Conservation (phyloP, 2,797 vertebrate genomes). For the Bucorvus abyssinicus region DNA sequence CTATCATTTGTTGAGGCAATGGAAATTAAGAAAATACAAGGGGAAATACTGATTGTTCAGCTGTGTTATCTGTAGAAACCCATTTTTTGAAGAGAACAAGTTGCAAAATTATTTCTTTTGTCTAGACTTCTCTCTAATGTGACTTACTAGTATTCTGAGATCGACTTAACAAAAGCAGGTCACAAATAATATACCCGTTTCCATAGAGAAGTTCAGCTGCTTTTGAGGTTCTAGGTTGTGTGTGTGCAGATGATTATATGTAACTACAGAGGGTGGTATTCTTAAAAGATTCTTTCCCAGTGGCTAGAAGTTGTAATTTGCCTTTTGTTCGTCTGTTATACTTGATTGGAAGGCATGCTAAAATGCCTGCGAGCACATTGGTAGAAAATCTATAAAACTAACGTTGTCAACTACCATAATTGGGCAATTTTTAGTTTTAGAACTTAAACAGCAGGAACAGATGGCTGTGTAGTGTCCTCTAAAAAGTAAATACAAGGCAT, state of each 20-base stretch:
- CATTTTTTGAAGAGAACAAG: background rate
- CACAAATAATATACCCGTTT: rapidly evolving
- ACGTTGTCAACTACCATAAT: rapidly evolving
- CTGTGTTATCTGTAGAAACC: background rate
- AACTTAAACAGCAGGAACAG: background rate
- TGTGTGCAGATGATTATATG: background rate
- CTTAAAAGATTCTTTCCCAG: background rate
- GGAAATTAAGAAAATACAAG: background rate
- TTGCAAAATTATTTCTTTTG: background rate
- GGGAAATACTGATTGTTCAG: background rate
- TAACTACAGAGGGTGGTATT: background rate
- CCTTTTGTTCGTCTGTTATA: background rate
- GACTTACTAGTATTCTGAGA: background rate
- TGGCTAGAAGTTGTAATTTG: background rate
- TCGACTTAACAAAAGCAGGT: background rate
- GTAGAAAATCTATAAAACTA: background rate
- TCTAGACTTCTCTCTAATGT: background rate
- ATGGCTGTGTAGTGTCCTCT: background rate
- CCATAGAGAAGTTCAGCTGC: background rate
- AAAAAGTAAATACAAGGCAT: background rate
- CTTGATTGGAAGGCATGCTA: background rate
- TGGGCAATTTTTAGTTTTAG: background rate
- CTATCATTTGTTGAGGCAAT: rapidly evolving
- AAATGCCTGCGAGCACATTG: rapidly evolving
- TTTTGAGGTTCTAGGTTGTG: background rate